Evolutionary conservation across 2,797 vertebrate genomes (phyloP).

Genomic region (Halcyon chelicuti): DNA sequence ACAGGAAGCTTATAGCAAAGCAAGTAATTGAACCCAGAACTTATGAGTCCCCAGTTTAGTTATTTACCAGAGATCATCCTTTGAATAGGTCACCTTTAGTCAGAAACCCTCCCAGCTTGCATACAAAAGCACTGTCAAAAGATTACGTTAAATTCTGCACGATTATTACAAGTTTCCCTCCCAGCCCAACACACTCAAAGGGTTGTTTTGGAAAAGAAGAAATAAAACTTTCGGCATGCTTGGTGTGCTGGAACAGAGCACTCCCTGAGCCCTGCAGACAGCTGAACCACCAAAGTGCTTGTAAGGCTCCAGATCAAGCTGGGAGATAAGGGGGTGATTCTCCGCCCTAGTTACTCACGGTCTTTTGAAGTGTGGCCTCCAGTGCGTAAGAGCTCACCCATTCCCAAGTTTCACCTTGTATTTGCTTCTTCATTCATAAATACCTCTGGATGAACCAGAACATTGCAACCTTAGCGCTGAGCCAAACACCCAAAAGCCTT

Average conservation of each 20-base stretch:
- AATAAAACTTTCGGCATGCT: not conserved
- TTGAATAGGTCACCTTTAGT: conserved; percentile 11
- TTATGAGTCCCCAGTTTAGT: not conserved
- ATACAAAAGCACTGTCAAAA: not conserved
- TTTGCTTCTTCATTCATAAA: conserved; percentile 3
- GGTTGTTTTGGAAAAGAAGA: conserved; percentile 16
- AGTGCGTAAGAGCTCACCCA: not conserved
- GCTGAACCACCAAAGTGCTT: not conserved
- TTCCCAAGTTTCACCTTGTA: not conserved
- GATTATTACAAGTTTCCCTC: not conserved
- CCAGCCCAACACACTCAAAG: not conserved
- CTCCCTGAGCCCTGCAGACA: not conserved
- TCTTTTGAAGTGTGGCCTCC: not conserved
- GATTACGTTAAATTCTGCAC: not conserved
- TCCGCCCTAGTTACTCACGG: not conserved
- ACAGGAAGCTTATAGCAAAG: conserved; percentile 35
- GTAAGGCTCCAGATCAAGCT: not conserved
- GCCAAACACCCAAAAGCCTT: not conserved
- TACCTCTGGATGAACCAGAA: not conserved
- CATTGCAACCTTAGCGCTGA: not conserved
- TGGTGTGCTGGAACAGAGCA: not conserved
- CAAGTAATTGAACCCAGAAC: conserved; percentile 1
- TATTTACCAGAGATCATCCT: not conserved
- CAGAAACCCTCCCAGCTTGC: not conserved
- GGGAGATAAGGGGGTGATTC: not conserved